Evolutionary conservation across 2,797 vertebrate genomes (phyloP).

Genomic region (Mormyrus proboscirostris): DNA sequence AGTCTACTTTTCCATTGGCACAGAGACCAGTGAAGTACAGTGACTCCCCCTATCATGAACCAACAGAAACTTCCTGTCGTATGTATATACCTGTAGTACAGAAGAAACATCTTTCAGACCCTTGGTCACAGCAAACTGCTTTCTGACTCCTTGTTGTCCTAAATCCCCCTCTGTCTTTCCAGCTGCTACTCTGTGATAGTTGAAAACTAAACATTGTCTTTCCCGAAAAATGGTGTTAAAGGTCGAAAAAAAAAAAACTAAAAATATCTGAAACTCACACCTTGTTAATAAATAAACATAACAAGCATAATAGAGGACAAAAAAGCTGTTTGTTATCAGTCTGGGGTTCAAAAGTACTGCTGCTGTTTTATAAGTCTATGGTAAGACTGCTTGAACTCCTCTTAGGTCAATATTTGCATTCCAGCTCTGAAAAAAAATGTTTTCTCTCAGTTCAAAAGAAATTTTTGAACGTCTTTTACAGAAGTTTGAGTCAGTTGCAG

Average conservation of each 20-base stretch:
- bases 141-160: neutral
- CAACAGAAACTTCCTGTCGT: neutral
- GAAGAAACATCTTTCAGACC: neutral
- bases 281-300: neutral
- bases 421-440: neutral
- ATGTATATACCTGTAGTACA: neutral
- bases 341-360: neutral
- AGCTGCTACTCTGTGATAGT: neutral
- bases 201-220: constrained; percentile 12
- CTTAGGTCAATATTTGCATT: constrained; percentile 23
- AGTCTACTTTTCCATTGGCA: constrained; percentile 1
- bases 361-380: neutral
- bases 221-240: neutral
- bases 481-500: neutral
- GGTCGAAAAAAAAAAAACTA: neutral
- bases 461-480: neutral
- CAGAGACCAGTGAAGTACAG: neutral
- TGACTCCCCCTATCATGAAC: neutral
- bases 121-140: neutral
- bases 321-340: neutral
- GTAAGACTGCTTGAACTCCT: neutral
- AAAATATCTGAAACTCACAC: neutral
- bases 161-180: neutral
- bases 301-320: neutral
- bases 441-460: neutral